Conservation (phyloP, 1,140 invertebrate species). For the Leucophenga varia region DNA sequence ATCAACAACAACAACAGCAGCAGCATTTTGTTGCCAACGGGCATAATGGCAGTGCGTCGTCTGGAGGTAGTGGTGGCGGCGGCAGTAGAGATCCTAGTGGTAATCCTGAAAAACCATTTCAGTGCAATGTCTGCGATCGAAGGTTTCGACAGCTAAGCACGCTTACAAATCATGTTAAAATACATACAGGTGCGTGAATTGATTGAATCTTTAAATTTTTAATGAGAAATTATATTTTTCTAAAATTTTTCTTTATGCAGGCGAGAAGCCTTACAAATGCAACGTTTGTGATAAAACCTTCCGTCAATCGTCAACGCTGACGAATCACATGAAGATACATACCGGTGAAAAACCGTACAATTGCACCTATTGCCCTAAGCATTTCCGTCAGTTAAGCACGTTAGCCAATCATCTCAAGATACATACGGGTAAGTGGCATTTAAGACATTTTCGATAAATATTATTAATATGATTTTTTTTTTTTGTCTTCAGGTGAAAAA, state of each 20-base stretch:
- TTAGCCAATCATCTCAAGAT: constrained; percentile 55
- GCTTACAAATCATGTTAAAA: constrained; percentile 55
- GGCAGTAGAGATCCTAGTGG: constrained; percentile 10
- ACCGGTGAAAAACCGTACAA: constrained; percentile 56
- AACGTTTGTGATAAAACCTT: constrained; percentile 55
- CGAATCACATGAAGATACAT: constrained; percentile 56
- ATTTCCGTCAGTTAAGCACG: constrained; percentile 55
- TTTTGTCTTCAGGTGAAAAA: constrained; percentile 43
- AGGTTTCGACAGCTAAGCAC: constrained; percentile 55
- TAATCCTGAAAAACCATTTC: constrained; percentile 51
- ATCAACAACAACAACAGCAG: constrained; percentile 11
- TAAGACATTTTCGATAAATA: too few relatives aligned
- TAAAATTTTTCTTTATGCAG: constrained; percentile 17
- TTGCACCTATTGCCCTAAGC: constrained; percentile 54
- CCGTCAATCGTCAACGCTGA: constrained; percentile 54
- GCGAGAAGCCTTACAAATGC: constrained; percentile 56
- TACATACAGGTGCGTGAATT: constrained; percentile 35
- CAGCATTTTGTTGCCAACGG: constrained; percentile 40
- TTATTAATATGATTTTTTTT: too few relatives aligned
- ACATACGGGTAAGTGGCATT: constrained; percentile 44
- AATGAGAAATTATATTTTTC: too few relatives aligned
- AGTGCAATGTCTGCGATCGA: constrained; percentile 54
- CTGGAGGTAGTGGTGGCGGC: constrained; percentile 29
- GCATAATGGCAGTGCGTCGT: constrained; percentile 19
- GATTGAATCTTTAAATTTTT: too few relatives aligned